phyloP scores from a whole-genome alignment of 2,113 vertebrate genomes.

The Onychostruthus taczanowskii region DNA sequence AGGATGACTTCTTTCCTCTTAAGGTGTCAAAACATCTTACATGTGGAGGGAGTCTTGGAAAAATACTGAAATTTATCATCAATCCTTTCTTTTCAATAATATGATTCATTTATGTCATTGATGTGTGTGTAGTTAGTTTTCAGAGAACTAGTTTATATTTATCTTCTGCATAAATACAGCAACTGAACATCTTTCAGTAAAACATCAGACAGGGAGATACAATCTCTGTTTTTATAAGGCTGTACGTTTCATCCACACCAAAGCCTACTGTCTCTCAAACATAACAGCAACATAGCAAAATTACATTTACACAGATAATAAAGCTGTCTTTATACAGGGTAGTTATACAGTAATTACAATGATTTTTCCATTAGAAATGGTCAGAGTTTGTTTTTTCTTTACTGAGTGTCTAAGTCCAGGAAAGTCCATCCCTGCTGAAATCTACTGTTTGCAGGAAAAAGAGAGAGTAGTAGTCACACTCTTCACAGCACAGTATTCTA shows the following conservation, averaged over 20 bases:
- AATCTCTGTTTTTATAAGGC: constrained; percentile 52
- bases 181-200: constrained; percentile 12
- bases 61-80: constrained; percentile 26
- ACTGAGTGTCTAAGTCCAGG: not conserved
- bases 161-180: constrained; percentile 31
- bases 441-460: not conserved
- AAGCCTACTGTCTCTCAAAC: constrained; percentile 9
- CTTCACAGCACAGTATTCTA: not conserved
- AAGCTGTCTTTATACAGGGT: constrained; percentile 38
- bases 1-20: not conserved
- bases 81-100: constrained; percentile 23
- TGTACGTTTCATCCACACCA: not conserved
- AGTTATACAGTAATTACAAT: constrained; percentile 48
- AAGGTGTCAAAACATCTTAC: not conserved
- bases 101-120: not conserved
- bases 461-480: not conserved
- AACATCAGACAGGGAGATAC: constrained; percentile 15
- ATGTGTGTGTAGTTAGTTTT: not conserved
- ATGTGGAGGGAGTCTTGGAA: not conserved
- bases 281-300: constrained; percentile 42
- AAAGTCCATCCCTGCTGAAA: not conserved
- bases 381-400: not conserved
- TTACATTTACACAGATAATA: constrained; percentile 54
- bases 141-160: not conserved
- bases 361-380: not conserved